Percentiles rank a stretch among this genome's conserved stretches.
Evolutionary conservation across 2,888 invertebrate genomes (phyloP).

Genomic region (Noctuana brunneofusca): DNA sequence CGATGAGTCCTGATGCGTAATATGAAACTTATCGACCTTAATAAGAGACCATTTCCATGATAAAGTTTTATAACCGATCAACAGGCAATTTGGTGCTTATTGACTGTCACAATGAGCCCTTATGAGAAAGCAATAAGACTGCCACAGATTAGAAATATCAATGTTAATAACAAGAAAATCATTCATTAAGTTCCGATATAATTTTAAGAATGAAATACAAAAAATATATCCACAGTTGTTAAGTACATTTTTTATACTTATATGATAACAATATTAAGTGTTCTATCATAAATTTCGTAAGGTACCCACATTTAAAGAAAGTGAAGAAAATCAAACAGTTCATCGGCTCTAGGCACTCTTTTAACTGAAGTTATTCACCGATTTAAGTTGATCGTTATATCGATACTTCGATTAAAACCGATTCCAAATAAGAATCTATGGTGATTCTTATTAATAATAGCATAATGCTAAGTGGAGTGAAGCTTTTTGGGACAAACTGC

Average conservation of each 20-base stretch:
- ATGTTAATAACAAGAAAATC: constrained; percentile 6
- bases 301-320: no score
- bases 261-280: no score
- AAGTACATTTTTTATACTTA: no score
- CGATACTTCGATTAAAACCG: not conserved
- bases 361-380: not conserved
- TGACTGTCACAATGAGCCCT: constrained; percentile 51
- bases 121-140: constrained; percentile 48
- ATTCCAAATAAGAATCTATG: no score
- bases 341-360: no score
- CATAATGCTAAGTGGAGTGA: no score
- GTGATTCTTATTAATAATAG: no score
- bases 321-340: no score
- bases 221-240: no score
- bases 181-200: not conserved
- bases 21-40: constrained; percentile 52
- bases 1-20: constrained; percentile 39
- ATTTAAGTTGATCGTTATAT: not conserved
- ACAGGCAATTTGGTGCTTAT: constrained; percentile 49
- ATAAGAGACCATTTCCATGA: constrained; percentile 49
- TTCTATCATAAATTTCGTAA: no score
- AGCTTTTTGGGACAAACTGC: no score
- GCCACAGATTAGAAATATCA: constrained; percentile 40
- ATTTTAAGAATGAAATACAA: not conserved
- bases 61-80: constrained; percentile 52